These are phyloP conservation scores for Pygocentrus nattereri DNA, from an alignment of 2,797 vertebrate species.

Conservation along the genomic window DNA sequence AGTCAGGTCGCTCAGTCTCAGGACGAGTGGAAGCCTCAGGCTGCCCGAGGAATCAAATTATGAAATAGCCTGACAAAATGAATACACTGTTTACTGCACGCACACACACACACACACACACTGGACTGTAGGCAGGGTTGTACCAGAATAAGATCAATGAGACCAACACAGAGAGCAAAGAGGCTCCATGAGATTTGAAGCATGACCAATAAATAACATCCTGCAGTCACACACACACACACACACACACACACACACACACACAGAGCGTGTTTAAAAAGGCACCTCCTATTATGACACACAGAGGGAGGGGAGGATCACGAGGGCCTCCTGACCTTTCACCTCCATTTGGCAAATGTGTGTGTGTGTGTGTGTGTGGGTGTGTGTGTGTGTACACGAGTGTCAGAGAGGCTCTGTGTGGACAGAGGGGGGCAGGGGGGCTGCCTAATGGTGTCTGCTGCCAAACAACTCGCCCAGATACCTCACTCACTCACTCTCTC, in stretches of 20 bases:
- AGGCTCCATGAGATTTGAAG: slow-evolving; percentile 79
- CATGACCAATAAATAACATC: slow-evolving; percentile 83
- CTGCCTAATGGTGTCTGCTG: slow-evolving; percentile 58
- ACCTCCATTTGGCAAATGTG: slow-evolving; percentile 78
- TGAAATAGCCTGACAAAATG: slow-evolving; percentile 40
- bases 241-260: slow-evolving; percentile 43
- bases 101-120: slow-evolving; percentile 40
- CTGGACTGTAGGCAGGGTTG: slow-evolving; percentile 60
- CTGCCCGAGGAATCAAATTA: slow-evolving; percentile 33
- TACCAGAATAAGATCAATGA: slow-evolving; percentile 80
- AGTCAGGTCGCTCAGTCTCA: not conserved
- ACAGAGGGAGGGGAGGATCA: slow-evolving; percentile 40
- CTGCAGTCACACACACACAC: slow-evolving; percentile 70
- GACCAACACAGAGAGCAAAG: slow-evolving; percentile 76
- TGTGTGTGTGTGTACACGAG: slow-evolving; percentile 71
- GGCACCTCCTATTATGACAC: slow-evolving; percentile 48
- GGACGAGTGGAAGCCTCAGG: slow-evolving; percentile 39
- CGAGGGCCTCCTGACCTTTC: slow-evolving; percentile 67
- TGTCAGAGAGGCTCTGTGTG: slow-evolving; percentile 22
- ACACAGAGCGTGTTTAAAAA: slow-evolving; percentile 39
- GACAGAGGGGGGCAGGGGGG: slow-evolving; percentile 28
- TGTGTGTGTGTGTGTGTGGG: slow-evolving; percentile 68
- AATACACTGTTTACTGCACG: slow-evolving; percentile 13
- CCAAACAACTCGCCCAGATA: slow-evolving; percentile 25
- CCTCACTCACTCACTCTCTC: slow-evolving; percentile 38